A percentile compares a stretch with the other conserved stretches of the same genome.
phyloP scores from a whole-genome alignment of 2,888 invertebrate genomes.

The Acanthopleura granulata region DNA sequence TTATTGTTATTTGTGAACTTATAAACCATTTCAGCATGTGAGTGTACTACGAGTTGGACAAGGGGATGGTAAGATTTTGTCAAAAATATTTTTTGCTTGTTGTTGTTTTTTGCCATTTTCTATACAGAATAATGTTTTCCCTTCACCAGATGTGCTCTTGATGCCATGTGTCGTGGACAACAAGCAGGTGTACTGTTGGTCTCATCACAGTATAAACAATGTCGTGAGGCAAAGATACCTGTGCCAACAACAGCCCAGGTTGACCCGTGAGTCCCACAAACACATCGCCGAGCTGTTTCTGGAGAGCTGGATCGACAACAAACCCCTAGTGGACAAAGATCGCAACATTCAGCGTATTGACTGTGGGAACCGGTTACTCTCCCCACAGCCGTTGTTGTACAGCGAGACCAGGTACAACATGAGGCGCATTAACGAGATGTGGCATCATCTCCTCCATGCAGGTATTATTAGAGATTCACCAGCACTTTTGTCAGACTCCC shows the following conservation, averaged over 20 bases:
- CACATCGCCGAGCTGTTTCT: conserved; percentile 53
- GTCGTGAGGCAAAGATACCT: conserved; percentile 43
- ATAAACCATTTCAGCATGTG: too few relatives aligned
- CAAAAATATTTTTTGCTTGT: too few relatives aligned
- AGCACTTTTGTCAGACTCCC: too few relatives aligned
- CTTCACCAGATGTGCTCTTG: conserved; percentile 35
- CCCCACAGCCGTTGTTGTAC: conserved; percentile 58
- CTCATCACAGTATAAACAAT: conserved; percentile 35
- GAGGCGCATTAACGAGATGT: conserved; percentile 65
- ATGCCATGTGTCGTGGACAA: conserved; percentile 31
- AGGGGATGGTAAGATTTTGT: too few relatives aligned
- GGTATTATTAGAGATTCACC: conserved; percentile 36
- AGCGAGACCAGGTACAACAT: conserved; percentile 67
- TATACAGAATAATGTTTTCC: neutral
- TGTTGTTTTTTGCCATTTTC: too few relatives aligned
- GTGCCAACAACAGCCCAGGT: conserved; percentile 27
- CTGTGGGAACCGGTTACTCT: conserved; percentile 37
- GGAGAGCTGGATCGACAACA: conserved; percentile 48
- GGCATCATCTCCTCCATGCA: conserved; percentile 69
- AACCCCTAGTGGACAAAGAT: conserved; percentile 37
- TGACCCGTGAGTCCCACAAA: conserved; percentile 39
- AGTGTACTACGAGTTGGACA: too few relatives aligned
- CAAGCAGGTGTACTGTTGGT: conserved; percentile 43
- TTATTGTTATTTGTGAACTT: too few relatives aligned
- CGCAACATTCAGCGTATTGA: conserved; percentile 32